These are phyloP conservation scores for Guaruba guarouba DNA, from an alignment of 2,113 vertebrate genomes.

Conservation along the genomic window DNA sequence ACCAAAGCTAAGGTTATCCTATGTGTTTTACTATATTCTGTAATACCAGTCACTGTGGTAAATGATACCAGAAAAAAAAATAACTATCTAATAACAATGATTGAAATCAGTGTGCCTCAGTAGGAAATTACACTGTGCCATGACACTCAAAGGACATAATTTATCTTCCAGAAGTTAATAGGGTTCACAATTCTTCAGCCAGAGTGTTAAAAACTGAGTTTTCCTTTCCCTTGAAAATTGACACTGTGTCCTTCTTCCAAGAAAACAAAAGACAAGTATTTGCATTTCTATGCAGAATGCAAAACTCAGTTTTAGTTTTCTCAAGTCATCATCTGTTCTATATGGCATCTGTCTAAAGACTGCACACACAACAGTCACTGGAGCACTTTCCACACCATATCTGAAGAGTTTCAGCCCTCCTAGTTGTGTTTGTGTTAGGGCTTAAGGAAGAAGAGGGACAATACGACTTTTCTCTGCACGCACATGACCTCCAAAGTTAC, in stretches of 20 bases:
- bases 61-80: not conserved
- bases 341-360: not conserved
- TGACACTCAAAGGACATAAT: not conserved
- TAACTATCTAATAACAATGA: fast-evolving
- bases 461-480: not conserved
- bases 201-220: not conserved
- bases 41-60: not conserved
- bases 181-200: not conserved
- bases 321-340: not conserved
- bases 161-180: not conserved
- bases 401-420: not conserved
- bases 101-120: not conserved
- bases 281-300: not conserved
- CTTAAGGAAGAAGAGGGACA: not conserved
- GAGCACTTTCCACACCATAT: not conserved
- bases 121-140: not conserved
- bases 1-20: not conserved
- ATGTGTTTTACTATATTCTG: not conserved
- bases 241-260: not conserved
- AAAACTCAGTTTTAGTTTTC: not conserved
- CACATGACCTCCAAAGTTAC: not conserved
- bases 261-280: not conserved
- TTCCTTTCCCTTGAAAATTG: not conserved
- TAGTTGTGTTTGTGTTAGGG: not conserved
- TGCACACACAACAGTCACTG: not conserved